These are phyloP conservation scores for Poliocrania exsul DNA, from an alignment of 2,797 vertebrate genomes.

Conservation along the genomic window DNA sequence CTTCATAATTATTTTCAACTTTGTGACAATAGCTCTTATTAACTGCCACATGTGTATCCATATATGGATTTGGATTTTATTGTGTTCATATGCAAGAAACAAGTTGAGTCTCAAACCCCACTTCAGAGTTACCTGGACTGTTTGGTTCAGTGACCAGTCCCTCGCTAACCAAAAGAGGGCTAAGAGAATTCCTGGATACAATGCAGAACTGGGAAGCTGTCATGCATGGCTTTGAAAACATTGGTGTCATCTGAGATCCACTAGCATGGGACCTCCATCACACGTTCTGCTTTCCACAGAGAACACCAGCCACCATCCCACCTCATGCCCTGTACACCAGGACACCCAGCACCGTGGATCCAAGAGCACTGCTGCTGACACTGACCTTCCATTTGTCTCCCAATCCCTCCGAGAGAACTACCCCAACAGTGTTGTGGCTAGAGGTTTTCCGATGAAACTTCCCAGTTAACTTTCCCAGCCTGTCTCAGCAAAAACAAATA, in stretches of 20 bases:
- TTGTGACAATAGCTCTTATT: not conserved
- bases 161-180: rapidly evolving
- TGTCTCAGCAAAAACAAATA: not conserved
- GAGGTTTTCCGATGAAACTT: not conserved
- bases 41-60: not conserved
- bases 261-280: not conserved
- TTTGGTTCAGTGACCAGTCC: not conserved
- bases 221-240: rapidly evolving
- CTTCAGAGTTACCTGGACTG: not conserved
- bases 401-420: rapidly evolving
- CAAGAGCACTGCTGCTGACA: not conserved
- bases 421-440: no score
- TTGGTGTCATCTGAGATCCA: not conserved
- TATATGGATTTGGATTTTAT: not conserved
- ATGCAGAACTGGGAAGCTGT: not conserved
- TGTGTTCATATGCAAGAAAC: not conserved
- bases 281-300: rapidly evolving
- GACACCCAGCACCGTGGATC: rapidly evolving
- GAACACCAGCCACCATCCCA: not conserved
- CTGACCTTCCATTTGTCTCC: not conserved
- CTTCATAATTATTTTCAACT: not conserved
- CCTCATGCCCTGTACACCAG: not conserved
- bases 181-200: not conserved
- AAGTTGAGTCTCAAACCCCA: not conserved
- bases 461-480: not conserved